Base-by-base conservation (phyloP, 2,888 invertebrate genomes). In the Dasysyrphus tricinctus region DNA sequence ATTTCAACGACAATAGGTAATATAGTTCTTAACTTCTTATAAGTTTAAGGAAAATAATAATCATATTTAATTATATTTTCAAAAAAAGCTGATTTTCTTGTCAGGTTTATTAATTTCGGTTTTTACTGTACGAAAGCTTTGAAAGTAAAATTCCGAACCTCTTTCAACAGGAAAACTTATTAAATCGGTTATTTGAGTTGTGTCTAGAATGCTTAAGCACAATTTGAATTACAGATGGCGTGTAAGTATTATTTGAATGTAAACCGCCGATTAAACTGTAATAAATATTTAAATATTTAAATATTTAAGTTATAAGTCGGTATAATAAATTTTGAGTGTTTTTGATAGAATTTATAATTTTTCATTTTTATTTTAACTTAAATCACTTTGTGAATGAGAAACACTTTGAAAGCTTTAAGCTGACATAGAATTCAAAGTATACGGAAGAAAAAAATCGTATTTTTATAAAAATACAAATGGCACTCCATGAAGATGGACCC, bases 41-140 rank as follows among this genome's bases (percentile, higher is more conserved):
- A 3, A 1, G 11, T 42, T 42, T 14, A 14, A 42, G 11, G 39
- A 12, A 39, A 12, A 39, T 11, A 24, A 24, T 2, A 24, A 24
- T 24, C 24, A 24, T 24, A 24, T 24, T 24, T 2, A 24, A 24
- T 2, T 24, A 24, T 24, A 24, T 24, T 24, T 24, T 24, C 24
- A 24, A 24, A 24, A n/a, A n/a, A n/a, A n/a, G n/a, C n/a, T n/a
- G n/a, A n/a, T n/a, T n/a, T n/a, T n/a, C n/a, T n/a, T n/a, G n/a
- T n/a, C n/a, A n/a, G 32, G 7, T 6, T 2, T 7, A 32, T 5
- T 32, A 42, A 9, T 54, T 51, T 69, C 0, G 5, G 37, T 2
- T 9, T 8, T 7, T 1, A 59, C 73, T 73, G 59, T 73, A 59
- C 3, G 0, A n/a, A 73, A 73, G 59, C 59, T 59, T 47, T 34